Evolutionary conservation across 2,113 vertebrate species (phyloP).

Genomic region (Rhinichthys klamathensis): DNA sequence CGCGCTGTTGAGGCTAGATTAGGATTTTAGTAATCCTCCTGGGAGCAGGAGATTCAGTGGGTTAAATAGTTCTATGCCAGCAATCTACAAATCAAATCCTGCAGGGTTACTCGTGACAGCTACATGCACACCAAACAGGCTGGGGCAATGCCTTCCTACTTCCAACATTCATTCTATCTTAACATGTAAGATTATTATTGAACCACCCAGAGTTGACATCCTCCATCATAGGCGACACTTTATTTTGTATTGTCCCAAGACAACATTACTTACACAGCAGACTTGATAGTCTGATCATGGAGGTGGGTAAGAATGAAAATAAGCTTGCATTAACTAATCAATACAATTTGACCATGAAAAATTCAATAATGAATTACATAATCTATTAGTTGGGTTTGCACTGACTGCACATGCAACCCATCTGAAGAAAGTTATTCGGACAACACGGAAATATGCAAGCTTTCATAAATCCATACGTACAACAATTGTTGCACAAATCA

Average conservation of each 20-base stretch:
- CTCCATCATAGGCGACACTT: not conserved
- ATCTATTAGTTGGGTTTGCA: not conserved
- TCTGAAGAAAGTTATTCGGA: not conserved
- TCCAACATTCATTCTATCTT: not conserved
- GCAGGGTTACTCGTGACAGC: not conserved
- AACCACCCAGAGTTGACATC: not conserved
- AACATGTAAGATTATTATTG: conserved; percentile 15
- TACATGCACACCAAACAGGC: not conserved
- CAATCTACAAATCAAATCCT: conserved; percentile 16
- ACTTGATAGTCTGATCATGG: conserved; percentile 21
- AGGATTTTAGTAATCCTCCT: conserved; percentile 5
- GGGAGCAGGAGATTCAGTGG: conserved; percentile 6
- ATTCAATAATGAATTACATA: conserved; percentile 4
- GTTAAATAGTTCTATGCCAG: not conserved
- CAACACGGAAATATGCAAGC: not conserved
- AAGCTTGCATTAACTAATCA: not conserved
- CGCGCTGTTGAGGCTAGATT: not conserved
- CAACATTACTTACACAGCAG: not conserved
- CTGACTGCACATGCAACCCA: not conserved
- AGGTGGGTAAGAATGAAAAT: not conserved
- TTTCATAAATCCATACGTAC: not conserved
- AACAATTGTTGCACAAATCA: not conserved
- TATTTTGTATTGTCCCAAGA: not conserved
- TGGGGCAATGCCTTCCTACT: not conserved
- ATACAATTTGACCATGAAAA: not conserved